Conservation (phyloP, 2,797 vertebrate genomes). For the Melanotaenia parkinsoni region DNA sequence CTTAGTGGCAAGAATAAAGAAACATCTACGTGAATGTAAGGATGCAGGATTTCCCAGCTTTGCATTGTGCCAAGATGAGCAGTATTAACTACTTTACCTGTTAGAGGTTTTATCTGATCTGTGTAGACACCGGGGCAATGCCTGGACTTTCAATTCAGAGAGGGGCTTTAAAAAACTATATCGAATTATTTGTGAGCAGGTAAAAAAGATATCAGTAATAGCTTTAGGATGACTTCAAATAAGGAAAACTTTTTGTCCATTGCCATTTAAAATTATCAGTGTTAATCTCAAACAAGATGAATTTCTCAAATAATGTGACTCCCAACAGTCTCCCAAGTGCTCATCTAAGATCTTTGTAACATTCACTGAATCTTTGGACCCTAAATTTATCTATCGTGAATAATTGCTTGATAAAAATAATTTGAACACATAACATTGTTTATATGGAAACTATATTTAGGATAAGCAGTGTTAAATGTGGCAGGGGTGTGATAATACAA, state of each 20-base stretch:
- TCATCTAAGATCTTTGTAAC: conserved; percentile 6
- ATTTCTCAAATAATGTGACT: background rate
- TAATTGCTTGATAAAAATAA: conserved; percentile 22
- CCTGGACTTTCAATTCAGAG: background rate
- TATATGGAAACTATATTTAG: conserved; percentile 1
- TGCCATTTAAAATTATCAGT: no score
- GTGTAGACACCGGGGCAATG: no score
- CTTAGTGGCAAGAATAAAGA: background rate
- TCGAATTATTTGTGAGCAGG: no score
- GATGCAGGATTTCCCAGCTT: background rate
- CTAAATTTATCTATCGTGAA: conserved; percentile 24
- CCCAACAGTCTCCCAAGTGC: background rate
- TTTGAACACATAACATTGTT: background rate
- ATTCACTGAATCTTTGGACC: background rate
- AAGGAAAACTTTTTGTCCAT: no score
- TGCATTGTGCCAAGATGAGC: background rate
- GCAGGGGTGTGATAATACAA: conserved; percentile 20
- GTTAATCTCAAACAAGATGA: background rate
- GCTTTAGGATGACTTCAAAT: no score
- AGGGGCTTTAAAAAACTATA: no score
- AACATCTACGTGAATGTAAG: background rate
- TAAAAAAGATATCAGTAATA: background rate
- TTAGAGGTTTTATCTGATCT: background rate
- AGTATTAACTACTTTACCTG: background rate
- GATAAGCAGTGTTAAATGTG: conserved; percentile 30